Evolutionary conservation across 2,113 vertebrate genomes (phyloP), one percentile per base, ranked within the genome.

Genomic region (Rhinopithecus roxellana): DNA sequence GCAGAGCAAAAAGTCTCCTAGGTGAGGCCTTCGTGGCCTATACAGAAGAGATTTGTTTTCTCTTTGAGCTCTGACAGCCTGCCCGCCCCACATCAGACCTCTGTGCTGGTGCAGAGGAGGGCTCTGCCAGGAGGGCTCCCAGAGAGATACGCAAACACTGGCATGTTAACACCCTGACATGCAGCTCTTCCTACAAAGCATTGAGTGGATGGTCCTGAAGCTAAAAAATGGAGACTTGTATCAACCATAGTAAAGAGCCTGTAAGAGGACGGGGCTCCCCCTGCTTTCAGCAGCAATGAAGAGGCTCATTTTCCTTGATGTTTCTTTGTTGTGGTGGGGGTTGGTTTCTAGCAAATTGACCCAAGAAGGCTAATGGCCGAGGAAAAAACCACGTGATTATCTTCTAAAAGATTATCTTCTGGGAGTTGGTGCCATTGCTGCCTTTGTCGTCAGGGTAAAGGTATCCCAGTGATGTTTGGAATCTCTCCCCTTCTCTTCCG

Each of bases 1-100:
- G 40, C 59, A 78, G 61, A 95, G 74, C 18, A 57, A 40, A 92
- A 3, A 45, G 25, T 0, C 80, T 86, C 67, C 13, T 94, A 84
- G 38, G 1, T 90, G 79, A 95, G 67, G 69, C 8, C 48, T 93
- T 67, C 8, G 0, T 27, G 5, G 86, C 9, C 35, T 45, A 2
- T 20, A 88, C 40, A 93, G 84, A 79, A 67, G n/a, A 83, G 45
- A 17, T 81, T 30, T 92, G n/a, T 94, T 95, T 94, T 83, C 22
- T 14, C 22, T 64, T 14, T 64, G 72, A 38, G 30, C 7, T 20
- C 59, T 38, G 75, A 90, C 30, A 27, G 14, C 20, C 69, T 13
- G 82, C 59, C 23, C 57, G 22, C 35, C 48, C 16, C 35, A 25
- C 0, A 3, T 0, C 70, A 3, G 23, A 77, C 8, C 82, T 85